Evolutionary conservation across 64 coral and sea anemone genomes (phyloP).

Genomic region (Cladopsammia gracilis): DNA sequence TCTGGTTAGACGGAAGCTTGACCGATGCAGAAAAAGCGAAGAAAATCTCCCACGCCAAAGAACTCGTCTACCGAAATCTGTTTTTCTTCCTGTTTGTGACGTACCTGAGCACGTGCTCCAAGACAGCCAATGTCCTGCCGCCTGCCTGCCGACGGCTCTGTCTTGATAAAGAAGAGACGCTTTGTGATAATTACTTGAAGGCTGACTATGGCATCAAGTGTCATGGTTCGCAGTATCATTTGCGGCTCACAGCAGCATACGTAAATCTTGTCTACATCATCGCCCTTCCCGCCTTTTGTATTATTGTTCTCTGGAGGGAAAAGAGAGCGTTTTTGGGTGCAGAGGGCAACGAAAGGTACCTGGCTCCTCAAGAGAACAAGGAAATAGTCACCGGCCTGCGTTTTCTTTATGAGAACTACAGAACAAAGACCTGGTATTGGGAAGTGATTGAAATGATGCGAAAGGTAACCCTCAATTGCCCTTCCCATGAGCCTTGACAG

Average conservation of each 20-base stretch:
- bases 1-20: not conserved
- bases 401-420: constrained; percentile 72
- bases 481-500: not conserved
- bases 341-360: not conserved
- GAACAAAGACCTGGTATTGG: constrained; percentile 59
- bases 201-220: constrained; percentile 57
- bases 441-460: constrained; percentile 71
- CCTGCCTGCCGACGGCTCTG: constrained; percentile 57
- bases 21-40: not conserved
- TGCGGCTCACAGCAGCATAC: not conserved
- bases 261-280: constrained; percentile 18
- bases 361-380: not conserved
- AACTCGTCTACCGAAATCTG: constrained; percentile 33
- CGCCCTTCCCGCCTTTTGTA: not conserved
- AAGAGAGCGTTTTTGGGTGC: not conserved
- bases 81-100: constrained; percentile 57
- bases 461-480: constrained; percentile 28
- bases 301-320: constrained; percentile 48
- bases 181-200: constrained; percentile 44
- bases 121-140: constrained; percentile 49
- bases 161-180: not conserved
- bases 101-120: constrained; percentile 46
- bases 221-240: not conserved
- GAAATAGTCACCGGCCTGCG: constrained; percentile 34
- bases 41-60: constrained; percentile 38